phyloP scores from a whole-genome alignment of 2,113 vertebrate species.

The Corapipo altera region DNA sequence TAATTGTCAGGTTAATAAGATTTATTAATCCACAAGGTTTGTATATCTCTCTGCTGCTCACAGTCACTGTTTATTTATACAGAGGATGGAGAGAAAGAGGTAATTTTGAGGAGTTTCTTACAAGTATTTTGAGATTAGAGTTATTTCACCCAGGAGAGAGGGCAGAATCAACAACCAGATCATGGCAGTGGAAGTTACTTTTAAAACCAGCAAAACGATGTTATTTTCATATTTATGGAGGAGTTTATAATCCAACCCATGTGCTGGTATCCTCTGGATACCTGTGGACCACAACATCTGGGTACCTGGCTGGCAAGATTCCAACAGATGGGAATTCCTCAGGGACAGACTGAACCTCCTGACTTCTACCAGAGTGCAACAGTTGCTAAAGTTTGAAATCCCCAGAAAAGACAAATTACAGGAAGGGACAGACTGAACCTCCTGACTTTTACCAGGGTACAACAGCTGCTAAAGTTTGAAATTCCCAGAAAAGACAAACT shows the following conservation, averaged over 20 bases:
- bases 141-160: neutral
- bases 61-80: slow-evolving; percentile 4
- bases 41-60: neutral
- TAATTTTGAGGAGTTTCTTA: neutral
- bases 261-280: neutral
- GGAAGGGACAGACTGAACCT: neutral
- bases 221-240: neutral
- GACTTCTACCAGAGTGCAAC: accelerated
- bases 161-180: neutral
- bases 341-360: neutral
- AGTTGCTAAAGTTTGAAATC: neutral
- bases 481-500: neutral
- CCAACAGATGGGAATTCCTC: neutral
- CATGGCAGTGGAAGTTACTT: neutral
- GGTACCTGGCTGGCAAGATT: neutral
- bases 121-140: neutral
- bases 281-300: neutral
- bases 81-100: neutral
- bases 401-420: neutral
- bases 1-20: neutral
- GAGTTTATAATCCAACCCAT: neutral
- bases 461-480: neutral
- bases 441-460: accelerated
- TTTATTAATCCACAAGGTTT: neutral
- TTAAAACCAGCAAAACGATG: neutral